Conservation (phyloP, 2,797 vertebrate species). For the Malacoctenus gilli region DNA sequence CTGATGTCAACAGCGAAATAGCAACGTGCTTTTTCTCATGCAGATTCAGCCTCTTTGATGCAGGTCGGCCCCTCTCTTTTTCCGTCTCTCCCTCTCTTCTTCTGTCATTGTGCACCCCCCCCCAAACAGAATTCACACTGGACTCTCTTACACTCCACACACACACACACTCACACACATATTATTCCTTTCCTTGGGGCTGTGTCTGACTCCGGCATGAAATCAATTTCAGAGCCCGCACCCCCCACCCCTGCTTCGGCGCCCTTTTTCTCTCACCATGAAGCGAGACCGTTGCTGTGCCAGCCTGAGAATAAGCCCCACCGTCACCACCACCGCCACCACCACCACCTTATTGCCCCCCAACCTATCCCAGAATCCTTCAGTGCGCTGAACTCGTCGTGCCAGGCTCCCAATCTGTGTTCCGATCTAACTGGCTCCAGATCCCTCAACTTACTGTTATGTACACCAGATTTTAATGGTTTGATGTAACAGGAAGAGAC, state of each 20-base stretch:
- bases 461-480: too few relatives aligned
- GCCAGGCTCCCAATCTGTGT: slow-evolving; percentile 17
- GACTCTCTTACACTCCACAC: slow-evolving; percentile 45
- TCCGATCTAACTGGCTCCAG: slow-evolving; percentile 3
- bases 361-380: slow-evolving; percentile 54
- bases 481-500: too few relatives aligned
- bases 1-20: slow-evolving; percentile 53
- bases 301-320: slow-evolving; percentile 57
- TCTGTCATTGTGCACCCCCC: slow-evolving; percentile 58
- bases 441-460: too few relatives aligned
- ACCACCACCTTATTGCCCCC: slow-evolving; percentile 39
- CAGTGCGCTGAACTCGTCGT: slow-evolving; percentile 22
- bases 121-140: slow-evolving; percentile 59
- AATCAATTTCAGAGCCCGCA: slow-evolving; percentile 76
- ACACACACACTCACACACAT: slow-evolving; percentile 45
- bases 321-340: slow-evolving; percentile 1
- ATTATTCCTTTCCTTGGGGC: slow-evolving; percentile 64
- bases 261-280: slow-evolving; percentile 71
- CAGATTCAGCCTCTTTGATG: slow-evolving; percentile 67
- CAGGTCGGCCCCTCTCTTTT: slow-evolving; percentile 57
- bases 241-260: slow-evolving; percentile 61
- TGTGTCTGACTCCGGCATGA: slow-evolving; percentile 79
- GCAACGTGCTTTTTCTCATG: slow-evolving; percentile 68
- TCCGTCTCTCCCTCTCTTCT: slow-evolving; percentile 36
- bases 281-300: slow-evolving; percentile 76